phyloP scores from a whole-genome alignment of 2,113 vertebrate species.

The Chloebia gouldiae region DNA sequence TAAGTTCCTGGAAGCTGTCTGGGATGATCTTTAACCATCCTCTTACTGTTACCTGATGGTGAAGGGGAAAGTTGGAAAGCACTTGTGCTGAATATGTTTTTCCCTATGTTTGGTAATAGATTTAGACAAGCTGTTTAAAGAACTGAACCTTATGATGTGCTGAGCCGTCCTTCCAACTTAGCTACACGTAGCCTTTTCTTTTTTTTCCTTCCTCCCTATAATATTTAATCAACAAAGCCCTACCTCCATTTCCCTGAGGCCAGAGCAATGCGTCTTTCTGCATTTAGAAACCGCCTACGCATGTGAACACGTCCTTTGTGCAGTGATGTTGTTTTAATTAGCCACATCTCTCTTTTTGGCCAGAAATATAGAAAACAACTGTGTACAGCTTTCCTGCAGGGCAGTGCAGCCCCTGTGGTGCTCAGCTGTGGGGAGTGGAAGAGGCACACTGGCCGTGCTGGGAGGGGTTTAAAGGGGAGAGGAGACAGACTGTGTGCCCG shows the following conservation, averaged over 20 bases:
- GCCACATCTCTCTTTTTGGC: not conserved
- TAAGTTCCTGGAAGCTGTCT: slow-evolving; percentile 33
- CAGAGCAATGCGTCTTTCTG: slow-evolving; percentile 50
- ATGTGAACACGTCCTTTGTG: slow-evolving; percentile 1
- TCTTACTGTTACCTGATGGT: not conserved
- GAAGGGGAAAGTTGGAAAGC: slow-evolving; percentile 39
- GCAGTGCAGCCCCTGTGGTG: not conserved
- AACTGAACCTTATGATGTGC: not conserved
- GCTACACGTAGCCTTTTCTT: not conserved
- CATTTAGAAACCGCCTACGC: slow-evolving; percentile 53
- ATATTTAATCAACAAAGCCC: slow-evolving; percentile 49
- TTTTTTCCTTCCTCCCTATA: not conserved
- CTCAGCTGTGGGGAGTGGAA: not conserved
- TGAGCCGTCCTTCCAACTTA: not conserved
- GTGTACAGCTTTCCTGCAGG: not conserved
- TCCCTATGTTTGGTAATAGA: slow-evolving; percentile 45
- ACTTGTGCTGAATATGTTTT: slow-evolving; percentile 27
- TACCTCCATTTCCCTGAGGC: slow-evolving; percentile 35
- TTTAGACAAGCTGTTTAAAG: slow-evolving; percentile 57
- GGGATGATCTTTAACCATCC: not conserved
- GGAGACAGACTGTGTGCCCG: not conserved
- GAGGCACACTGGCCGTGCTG: accelerated
- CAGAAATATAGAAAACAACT: not conserved
- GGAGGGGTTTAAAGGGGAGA: not conserved
- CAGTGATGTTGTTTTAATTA: slow-evolving; percentile 47